These are phyloP conservation scores for Phoronis australis DNA, from an alignment of 2,888 invertebrate genomes.

Conservation along the genomic window DNA sequence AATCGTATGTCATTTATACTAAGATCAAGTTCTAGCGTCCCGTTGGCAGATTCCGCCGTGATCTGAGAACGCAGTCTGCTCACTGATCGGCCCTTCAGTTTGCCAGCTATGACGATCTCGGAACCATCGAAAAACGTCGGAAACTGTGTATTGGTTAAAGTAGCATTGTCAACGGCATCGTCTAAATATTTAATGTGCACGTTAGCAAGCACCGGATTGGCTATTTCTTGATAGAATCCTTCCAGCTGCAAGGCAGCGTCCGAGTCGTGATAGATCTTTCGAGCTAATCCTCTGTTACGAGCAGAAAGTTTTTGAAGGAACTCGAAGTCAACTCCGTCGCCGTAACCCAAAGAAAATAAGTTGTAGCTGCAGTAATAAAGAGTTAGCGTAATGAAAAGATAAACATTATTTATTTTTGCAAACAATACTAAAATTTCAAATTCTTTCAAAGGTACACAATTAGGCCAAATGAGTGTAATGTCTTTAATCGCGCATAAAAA, in stretches of 20 bases:
- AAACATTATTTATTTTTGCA: no score
- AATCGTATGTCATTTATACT: neutral
- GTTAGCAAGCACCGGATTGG: neutral
- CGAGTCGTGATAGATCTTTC: slow-evolving; percentile 5
- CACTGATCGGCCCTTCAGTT: neutral
- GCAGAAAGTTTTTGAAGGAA: neutral
- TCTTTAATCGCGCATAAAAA: no score
- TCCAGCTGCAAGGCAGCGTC: slow-evolving; percentile 2
- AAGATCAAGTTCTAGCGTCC: neutral
- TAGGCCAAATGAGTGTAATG: no score
- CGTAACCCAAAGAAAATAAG: neutral
- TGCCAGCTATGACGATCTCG: neutral
- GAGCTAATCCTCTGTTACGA: slow-evolving; percentile 1
- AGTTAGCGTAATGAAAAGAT: no score
- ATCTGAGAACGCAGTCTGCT: neutral
- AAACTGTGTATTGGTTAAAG: neutral
- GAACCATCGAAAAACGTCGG: neutral
- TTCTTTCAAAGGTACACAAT: no score
- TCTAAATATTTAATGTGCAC: neutral
- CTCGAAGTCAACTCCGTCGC: neutral
- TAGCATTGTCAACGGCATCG: neutral
- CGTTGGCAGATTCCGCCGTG: neutral
- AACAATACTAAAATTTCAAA: no score
- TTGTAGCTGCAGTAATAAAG: neutral
- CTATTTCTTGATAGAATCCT: neutral